Percentiles rank a stretch among this genome's conserved stretches.
These are phyloP conservation scores for Drosophila setosimentum DNA, from an alignment of 2,888 invertebrate species.

Conservation along the genomic window DNA sequence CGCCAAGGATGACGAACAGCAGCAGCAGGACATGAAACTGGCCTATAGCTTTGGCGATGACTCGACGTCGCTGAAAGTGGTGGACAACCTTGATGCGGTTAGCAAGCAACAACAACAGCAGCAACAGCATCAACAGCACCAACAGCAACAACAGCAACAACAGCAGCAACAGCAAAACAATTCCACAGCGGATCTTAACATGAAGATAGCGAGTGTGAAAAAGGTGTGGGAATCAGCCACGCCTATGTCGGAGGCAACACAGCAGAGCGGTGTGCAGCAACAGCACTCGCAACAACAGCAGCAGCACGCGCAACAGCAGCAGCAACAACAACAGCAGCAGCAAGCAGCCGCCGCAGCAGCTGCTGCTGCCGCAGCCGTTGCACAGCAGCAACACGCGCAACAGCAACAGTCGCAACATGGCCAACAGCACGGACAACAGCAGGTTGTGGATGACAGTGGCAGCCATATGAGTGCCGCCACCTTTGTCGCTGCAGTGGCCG, in stretches of 20 bases:
- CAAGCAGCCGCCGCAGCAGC: slow-evolving; percentile 36
- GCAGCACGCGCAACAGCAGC: slow-evolving; percentile 39
- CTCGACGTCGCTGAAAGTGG: slow-evolving; percentile 65
- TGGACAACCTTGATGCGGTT: slow-evolving; percentile 81
- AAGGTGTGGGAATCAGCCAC: slow-evolving; percentile 90
- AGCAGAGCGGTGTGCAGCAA: slow-evolving; percentile 66
- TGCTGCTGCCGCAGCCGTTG: slow-evolving; percentile 41
- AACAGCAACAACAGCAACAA: slow-evolving; percentile 85
- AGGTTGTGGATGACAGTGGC: slow-evolving; percentile 71
- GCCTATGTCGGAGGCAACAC: slow-evolving; percentile 86
- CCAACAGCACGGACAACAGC: slow-evolving; percentile 53
- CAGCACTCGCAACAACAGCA: slow-evolving; percentile 47
- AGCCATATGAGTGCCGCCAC: slow-evolving; percentile 81
- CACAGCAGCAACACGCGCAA: slow-evolving; percentile 66
- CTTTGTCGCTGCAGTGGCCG: slow-evolving; percentile 82
- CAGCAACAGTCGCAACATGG: slow-evolving; percentile 67
- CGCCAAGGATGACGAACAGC: slow-evolving; percentile 54
- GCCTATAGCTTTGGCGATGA: slow-evolving; percentile 94
- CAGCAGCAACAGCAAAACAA: slow-evolving; percentile 88
- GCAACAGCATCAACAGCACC: slow-evolving; percentile 86
- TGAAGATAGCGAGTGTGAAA: slow-evolving; percentile 97
- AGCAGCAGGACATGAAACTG: slow-evolving; percentile 94
- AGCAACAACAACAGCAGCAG: slow-evolving; percentile 43
- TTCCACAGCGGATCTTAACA: slow-evolving; percentile 95
- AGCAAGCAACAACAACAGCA: slow-evolving; percentile 69